These are phyloP conservation scores for Columba guinea DNA, from an alignment of 2,797 vertebrate species.

Conservation along the genomic window DNA sequence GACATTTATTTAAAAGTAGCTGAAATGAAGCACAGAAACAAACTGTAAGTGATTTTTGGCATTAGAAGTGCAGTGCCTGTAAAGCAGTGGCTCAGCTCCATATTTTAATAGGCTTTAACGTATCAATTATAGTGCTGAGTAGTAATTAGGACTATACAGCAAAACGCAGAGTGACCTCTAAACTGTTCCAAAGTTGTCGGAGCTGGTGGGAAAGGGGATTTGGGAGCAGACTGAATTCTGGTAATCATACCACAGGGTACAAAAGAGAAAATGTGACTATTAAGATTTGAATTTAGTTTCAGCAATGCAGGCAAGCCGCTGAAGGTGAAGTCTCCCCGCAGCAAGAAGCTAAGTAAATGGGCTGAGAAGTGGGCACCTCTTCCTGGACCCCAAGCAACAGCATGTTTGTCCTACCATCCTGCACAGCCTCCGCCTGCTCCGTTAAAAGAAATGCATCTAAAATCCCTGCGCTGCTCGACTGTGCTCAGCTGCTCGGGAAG, in stretches of 20 bases:
- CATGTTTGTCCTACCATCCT: not conserved
- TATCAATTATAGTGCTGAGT: conserved; percentile 66
- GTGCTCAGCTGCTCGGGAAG: not conserved
- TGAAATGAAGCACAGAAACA: conserved; percentile 62
- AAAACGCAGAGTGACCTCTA: conserved; percentile 56
- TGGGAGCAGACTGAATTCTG: conserved; percentile 24
- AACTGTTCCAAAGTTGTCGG: conserved; percentile 1
- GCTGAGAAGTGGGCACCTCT: not conserved
- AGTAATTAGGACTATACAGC: conserved; percentile 54
- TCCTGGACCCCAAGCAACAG: not conserved
- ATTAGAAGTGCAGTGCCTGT: conserved; percentile 58
- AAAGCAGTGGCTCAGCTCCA: conserved; percentile 59
- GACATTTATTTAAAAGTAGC: conserved; percentile 58
- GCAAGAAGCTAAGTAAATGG: not conserved
- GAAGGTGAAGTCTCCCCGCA: not conserved
- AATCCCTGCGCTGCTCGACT: not conserved
- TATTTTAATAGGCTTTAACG: conserved; percentile 69
- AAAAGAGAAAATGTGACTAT: not conserved
- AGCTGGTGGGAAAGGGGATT: conserved; percentile 41
- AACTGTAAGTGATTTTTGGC: conserved; percentile 69
- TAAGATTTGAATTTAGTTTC: not conserved
- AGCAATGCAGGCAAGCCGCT: not conserved
- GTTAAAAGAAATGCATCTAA: not conserved
- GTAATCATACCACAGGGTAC: not conserved
- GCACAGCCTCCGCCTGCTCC: not conserved